Conservation (phyloP, 2,888 invertebrate genomes). For the Drosophila parthenogenetica region DNA sequence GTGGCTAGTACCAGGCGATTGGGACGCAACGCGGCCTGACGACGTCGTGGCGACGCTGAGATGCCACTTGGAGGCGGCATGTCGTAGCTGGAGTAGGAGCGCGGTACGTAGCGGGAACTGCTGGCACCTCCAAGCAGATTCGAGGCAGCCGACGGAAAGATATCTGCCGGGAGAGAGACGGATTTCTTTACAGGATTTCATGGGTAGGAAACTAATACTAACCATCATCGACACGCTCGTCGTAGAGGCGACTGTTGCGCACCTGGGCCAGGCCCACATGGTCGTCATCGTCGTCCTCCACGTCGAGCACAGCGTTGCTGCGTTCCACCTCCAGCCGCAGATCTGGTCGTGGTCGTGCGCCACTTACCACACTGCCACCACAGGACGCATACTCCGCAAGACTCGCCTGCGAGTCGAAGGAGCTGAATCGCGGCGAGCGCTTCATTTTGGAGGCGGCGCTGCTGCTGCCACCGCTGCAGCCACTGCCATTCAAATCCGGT, state of each 20-base stretch:
- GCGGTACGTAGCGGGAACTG: constrained; percentile 79
- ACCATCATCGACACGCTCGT: constrained; percentile 70
- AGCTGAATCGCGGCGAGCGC: constrained; percentile 85
- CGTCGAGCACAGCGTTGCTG: constrained; percentile 42
- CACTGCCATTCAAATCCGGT: constrained; percentile 63
- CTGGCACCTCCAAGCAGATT: constrained; percentile 49
- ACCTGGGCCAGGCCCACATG: constrained; percentile 64
- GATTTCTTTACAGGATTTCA: not conserved
- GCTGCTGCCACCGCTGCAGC: constrained; percentile 33
- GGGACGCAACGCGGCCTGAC: constrained; percentile 60
- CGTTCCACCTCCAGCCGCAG: constrained; percentile 54
- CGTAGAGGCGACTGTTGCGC: constrained; percentile 69
- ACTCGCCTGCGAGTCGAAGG: constrained; percentile 85
- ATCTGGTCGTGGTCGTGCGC: constrained; percentile 44
- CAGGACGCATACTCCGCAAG: constrained; percentile 83
- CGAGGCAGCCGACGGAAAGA: constrained; percentile 60
- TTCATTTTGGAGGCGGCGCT: constrained; percentile 83
- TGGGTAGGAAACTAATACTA: constrained; percentile 10
- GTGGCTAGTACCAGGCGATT: constrained; percentile 74
- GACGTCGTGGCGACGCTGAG: constrained; percentile 55
- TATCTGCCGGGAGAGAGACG: constrained; percentile 37
- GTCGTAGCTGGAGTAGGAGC: constrained; percentile 85
- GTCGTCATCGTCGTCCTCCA: constrained; percentile 61
- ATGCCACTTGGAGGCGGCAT: constrained; percentile 71
- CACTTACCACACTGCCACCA: constrained; percentile 28